phyloP scores from a whole-genome alignment of 2,888 invertebrate species.

The Ganaspis brasiliensis region DNA sequence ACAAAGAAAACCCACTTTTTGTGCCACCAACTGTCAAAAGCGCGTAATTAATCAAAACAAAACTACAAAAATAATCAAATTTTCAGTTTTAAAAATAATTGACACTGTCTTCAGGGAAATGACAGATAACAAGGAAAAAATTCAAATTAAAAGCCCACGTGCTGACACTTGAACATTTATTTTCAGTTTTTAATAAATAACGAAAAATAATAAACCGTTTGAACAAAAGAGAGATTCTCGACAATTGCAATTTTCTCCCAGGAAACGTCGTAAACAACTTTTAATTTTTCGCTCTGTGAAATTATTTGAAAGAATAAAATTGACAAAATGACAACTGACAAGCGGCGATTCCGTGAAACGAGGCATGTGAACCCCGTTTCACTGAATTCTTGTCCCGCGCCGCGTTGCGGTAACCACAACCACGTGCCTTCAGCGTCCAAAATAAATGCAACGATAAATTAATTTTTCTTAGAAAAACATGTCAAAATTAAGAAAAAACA shows the following conservation, averaged over 20 bases:
- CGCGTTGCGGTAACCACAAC: slow-evolving; percentile 31
- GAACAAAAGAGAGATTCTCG: neutral
- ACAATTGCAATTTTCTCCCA: neutral
- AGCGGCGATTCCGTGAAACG: slow-evolving; percentile 14
- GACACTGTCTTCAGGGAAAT: too few species aligned
- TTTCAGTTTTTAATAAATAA: neutral
- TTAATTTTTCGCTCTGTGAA: neutral
- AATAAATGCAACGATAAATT: slow-evolving; percentile 16
- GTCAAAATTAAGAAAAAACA: slow-evolving; percentile 41
- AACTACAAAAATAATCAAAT: too few species aligned
- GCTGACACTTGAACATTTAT: neutral
- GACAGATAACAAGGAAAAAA: neutral
- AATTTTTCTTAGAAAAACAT: neutral
- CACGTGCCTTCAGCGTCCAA: slow-evolving; percentile 28
- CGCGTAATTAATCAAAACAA: too few species aligned
- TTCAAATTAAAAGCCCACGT: neutral
- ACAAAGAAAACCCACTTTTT: too few species aligned
- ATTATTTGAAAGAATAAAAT: neutral
- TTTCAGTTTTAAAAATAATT: too few species aligned
- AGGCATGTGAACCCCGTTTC: slow-evolving; percentile 8
- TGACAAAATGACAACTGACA: slow-evolving; percentile 38
- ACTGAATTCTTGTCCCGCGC: slow-evolving; percentile 23
- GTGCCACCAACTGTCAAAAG: too few species aligned
- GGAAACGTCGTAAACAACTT: slow-evolving; percentile 11
- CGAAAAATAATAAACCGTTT: neutral